Evolutionary conservation across 1,140 invertebrate genomes (phyloP).

Genomic region (Chironomus tepperi): DNA sequence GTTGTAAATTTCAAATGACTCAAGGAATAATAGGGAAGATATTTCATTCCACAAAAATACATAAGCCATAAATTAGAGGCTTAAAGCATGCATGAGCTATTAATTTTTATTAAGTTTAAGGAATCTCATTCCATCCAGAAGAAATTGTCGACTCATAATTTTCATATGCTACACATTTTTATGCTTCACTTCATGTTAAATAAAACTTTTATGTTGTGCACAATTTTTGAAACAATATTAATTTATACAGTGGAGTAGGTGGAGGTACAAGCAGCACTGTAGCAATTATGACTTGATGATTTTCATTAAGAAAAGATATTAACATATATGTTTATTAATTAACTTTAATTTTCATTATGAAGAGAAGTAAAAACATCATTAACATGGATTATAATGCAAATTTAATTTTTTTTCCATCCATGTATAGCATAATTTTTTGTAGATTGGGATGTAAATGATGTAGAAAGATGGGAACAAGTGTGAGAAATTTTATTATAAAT

Average conservation of each 20-base stretch:
- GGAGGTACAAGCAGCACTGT: background rate
- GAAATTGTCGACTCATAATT: constrained; percentile 8
- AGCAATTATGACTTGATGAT: background rate
- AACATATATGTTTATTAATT: constrained; percentile 10
- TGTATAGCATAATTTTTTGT: too few species aligned
- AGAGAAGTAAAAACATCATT: background rate
- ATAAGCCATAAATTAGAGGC: background rate
- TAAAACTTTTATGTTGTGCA: background rate
- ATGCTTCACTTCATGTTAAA: constrained; percentile 8
- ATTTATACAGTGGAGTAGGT: too few species aligned
- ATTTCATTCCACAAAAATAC: background rate
- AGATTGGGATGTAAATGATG: too few species aligned
- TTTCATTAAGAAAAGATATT: background rate
- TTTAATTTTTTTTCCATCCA: background rate
- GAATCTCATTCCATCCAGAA: background rate
- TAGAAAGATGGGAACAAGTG: too few species aligned
- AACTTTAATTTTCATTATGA: background rate
- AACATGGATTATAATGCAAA: constrained; percentile 7
- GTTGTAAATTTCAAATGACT: too few species aligned
- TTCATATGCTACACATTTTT: background rate
- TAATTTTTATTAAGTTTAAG: constrained; percentile 15
- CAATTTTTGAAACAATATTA: background rate
- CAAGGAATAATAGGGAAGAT: too few species aligned
- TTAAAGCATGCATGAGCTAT: constrained; percentile 7
- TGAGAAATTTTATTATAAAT: too few species aligned